Percentiles rank a stretch among this genome's conserved stretches.
Evolutionary conservation across 2,888 invertebrate genomes (phyloP).

Genomic region (Carterocephalus palaemon): DNA sequence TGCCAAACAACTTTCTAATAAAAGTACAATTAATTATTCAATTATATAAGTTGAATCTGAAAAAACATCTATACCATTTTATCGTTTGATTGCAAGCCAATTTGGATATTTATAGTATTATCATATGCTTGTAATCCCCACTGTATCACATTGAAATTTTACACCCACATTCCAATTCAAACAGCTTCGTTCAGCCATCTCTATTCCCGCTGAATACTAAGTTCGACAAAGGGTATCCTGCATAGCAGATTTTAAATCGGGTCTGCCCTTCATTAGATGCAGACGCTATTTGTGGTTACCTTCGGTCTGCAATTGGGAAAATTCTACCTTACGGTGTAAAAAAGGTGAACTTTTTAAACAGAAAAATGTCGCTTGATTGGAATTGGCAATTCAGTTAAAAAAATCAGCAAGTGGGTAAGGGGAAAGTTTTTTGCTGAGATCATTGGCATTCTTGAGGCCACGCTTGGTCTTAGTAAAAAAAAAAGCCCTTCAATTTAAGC

Average conservation of each 20-base stretch:
- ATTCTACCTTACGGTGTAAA: neutral
- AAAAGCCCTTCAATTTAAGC: too few species aligned
- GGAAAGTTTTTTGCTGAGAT: too few species aligned
- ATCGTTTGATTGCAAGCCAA: too few species aligned
- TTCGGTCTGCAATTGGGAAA: neutral
- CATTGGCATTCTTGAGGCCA: too few species aligned
- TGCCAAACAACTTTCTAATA: too few species aligned
- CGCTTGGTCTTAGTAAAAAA: too few species aligned
- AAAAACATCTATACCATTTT: too few species aligned
- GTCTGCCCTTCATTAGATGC: slow-evolving; percentile 28
- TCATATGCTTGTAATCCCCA: neutral
- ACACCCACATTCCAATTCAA: neutral
- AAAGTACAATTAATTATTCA: too few species aligned
- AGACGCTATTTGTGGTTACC: slow-evolving; percentile 23
- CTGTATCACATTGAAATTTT: neutral
- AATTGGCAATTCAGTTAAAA: too few species aligned
- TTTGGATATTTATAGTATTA: too few species aligned
- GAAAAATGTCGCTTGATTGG: neutral
- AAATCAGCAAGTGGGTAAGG: too few species aligned
- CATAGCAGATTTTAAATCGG: slow-evolving; percentile 32
- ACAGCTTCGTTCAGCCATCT: slow-evolving; percentile 24
- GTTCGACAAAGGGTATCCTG: slow-evolving; percentile 24
- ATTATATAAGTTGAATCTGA: too few species aligned
- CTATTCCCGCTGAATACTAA: slow-evolving; percentile 27
- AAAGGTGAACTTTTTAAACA: neutral